Evolutionary conservation across 2,888 invertebrate species (phyloP).

Genomic region (Drosophila cognata): DNA sequence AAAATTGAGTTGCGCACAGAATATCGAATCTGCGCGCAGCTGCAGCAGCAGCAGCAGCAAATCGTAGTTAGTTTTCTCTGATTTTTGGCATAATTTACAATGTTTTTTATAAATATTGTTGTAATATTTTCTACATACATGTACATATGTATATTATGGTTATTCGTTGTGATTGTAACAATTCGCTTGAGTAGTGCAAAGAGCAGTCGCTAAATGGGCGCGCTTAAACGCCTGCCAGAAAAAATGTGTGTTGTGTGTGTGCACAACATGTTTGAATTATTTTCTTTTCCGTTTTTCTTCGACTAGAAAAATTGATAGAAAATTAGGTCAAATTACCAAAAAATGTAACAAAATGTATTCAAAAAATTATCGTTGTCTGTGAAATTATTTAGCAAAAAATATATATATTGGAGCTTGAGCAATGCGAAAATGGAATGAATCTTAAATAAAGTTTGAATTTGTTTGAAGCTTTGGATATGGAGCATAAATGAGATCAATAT

Average conservation of each 20-base stretch:
- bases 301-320: slow-evolving; percentile 48
- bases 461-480: slow-evolving; percentile 51
- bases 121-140: slow-evolving; percentile 20
- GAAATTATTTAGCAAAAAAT: slow-evolving; percentile 1
- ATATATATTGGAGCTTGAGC: slow-evolving; percentile 36
- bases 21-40: slow-evolving; percentile 18
- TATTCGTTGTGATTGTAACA: slow-evolving; percentile 69
- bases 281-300: slow-evolving; percentile 15
- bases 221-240: slow-evolving; percentile 22
- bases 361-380: slow-evolving; percentile 12
- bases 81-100: slow-evolving; percentile 54
- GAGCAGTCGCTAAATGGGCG: slow-evolving; percentile 54
- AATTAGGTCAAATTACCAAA: slow-evolving; percentile 6
- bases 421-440: slow-evolving; percentile 65
- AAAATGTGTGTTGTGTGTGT: slow-evolving; percentile 7
- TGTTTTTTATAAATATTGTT: slow-evolving; percentile 19
- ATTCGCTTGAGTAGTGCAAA: slow-evolving; percentile 77
- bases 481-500: slow-evolving; percentile 72
- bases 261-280: slow-evolving; percentile 52
- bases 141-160: slow-evolving; percentile 18
- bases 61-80: slow-evolving; percentile 3
- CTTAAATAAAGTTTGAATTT: slow-evolving; percentile 64
- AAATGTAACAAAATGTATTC: slow-evolving; percentile 2
- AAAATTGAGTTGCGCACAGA: slow-evolving; percentile 43
- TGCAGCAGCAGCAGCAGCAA: slow-evolving; percentile 32